These are phyloP conservation scores for Siniperca scherzeri DNA, from an alignment of 2,797 vertebrate genomes.

Conservation along the genomic window DNA sequence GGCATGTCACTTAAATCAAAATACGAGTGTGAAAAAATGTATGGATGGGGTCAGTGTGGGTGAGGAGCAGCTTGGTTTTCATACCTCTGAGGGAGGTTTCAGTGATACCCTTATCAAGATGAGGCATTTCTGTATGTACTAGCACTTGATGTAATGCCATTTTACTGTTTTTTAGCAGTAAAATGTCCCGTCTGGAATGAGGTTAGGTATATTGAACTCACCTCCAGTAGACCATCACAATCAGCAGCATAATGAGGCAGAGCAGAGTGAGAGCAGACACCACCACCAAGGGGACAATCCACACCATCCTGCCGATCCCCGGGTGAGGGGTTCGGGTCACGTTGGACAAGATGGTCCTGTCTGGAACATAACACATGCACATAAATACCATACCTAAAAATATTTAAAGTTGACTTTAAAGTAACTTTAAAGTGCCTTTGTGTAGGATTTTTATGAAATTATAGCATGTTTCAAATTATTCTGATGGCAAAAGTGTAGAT, in stretches of 20 bases:
- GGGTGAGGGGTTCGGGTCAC: constrained; percentile 86
- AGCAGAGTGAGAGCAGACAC: constrained; percentile 97
- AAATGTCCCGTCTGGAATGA: constrained; percentile 3
- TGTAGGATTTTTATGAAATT: neutral
- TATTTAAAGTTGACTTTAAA: neutral
- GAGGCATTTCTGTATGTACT: constrained; percentile 12
- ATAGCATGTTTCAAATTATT: neutral
- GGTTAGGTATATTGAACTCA: constrained; percentile 73
- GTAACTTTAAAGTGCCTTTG: neutral
- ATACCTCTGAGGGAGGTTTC: constrained; percentile 4
- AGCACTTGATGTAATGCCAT: constrained; percentile 19
- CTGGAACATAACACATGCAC: constrained; percentile 70
- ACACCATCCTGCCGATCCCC: constrained; percentile 93
- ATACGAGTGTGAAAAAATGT: constrained; percentile 11
- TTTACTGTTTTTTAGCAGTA: constrained; percentile 9
- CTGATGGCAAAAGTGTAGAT: neutral
- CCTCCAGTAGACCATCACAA: constrained; percentile 99
- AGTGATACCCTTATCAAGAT: constrained; percentile 17
- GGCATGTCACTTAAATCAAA: constrained; percentile 10
- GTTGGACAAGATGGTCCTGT: constrained; percentile 88
- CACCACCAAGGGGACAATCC: constrained; percentile 97
- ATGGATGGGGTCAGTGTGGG: constrained; percentile 13
- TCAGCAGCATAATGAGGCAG: constrained; percentile 96
- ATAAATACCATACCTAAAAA: neutral
- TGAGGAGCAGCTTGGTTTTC: constrained; percentile 25